Evolutionary conservation across 1,140 invertebrate species (phyloP).

Genomic region (Dufourea novaeangliae): DNA sequence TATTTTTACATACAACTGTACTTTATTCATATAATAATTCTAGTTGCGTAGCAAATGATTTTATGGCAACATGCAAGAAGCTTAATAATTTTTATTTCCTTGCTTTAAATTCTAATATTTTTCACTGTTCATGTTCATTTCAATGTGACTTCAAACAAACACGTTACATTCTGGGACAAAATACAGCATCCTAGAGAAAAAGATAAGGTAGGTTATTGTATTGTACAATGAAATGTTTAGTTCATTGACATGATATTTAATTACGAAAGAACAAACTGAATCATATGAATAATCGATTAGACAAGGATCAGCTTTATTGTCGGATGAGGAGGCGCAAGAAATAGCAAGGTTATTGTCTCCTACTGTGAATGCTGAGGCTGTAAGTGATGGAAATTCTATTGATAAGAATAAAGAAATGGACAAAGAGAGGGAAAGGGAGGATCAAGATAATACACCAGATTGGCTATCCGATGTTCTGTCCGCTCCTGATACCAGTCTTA

Average conservation of each 20-base stretch:
- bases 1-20: constrained; percentile 1
- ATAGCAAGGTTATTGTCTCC: constrained; percentile 89
- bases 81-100: constrained; percentile 48
- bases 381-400: constrained; percentile 67
- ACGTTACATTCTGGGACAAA: constrained; percentile 47
- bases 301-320: constrained; percentile 88
- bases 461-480: constrained; percentile 83
- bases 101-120: constrained; percentile 60
- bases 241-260: constrained; percentile 32
- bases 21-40: constrained; percentile 26
- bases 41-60: constrained; percentile 32
- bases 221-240: constrained; percentile 32
- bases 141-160: constrained; percentile 54
- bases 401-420: constrained; percentile 70
- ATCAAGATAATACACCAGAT: constrained; percentile 81
- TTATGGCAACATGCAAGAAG: constrained; percentile 33
- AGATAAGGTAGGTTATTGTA: constrained; percentile 86
- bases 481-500: constrained; percentile 80
- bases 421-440: constrained; percentile 81
- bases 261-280: constrained; percentile 32
- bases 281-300: constrained; percentile 77
- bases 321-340: constrained; percentile 93
- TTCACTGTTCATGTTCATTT: constrained; percentile 61
- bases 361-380: constrained; percentile 68
- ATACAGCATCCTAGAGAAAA: constrained; percentile 89